These are phyloP conservation scores for Pterobdella sp. DNA, from an alignment of 2,888 invertebrate genomes.

Conservation along the genomic window DNA sequence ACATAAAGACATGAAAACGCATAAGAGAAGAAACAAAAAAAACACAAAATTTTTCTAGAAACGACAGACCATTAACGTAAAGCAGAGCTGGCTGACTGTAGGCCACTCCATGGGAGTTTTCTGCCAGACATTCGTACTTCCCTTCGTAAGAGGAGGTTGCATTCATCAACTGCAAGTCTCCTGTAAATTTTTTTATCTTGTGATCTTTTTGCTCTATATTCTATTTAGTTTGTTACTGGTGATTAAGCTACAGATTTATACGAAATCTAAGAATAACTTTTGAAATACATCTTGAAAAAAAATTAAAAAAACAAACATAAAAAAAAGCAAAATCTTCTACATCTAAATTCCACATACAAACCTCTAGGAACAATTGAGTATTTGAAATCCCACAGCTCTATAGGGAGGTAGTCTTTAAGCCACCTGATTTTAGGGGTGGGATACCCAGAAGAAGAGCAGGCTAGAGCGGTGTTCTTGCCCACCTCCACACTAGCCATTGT, in stretches of 20 bases:
- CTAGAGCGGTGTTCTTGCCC: constrained; percentile 78
- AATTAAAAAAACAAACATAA: constrained; percentile 6
- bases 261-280: neutral
- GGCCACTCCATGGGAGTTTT: constrained; percentile 83
- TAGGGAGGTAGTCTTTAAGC: constrained; percentile 73
- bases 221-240: neutral
- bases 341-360: constrained; percentile 10
- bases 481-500: constrained; percentile 90
- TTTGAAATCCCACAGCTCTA: constrained; percentile 62
- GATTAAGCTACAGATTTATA: constrained; percentile 10
- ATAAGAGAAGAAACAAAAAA: neutral
- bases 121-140: constrained; percentile 90
- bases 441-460: constrained; percentile 77
- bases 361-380: constrained; percentile 39
- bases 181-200: constrained; percentile 52
- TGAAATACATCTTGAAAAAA: neutral
- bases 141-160: constrained; percentile 86
- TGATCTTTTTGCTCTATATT: neutral
- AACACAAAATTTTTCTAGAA: neutral
- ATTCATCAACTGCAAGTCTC: constrained; percentile 77
- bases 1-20: neutral
- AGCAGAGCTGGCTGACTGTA: constrained; percentile 76
- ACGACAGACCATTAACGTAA: constrained; percentile 77
- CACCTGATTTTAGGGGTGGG: constrained; percentile 75
- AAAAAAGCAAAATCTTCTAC: neutral